A percentile compares a stretch with the other conserved stretches of the same genome.
phyloP scores from a whole-genome alignment of 2,888 invertebrate species.

The Nymphalis c-album region DNA sequence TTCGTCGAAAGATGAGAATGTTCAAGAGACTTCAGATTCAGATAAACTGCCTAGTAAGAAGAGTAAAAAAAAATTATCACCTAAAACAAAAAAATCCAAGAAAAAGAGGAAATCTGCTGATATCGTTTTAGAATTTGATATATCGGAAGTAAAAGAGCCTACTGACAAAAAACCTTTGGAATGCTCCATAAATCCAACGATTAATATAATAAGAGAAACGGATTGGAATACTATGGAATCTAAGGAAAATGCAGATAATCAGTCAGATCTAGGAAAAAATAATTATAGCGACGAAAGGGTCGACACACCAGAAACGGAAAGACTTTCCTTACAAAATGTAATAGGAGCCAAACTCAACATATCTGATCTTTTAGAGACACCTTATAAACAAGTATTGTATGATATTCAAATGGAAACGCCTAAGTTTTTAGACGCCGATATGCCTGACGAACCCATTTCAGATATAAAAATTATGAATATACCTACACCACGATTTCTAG shows the following conservation, averaged over 20 bases:
- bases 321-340: conserved; percentile 65
- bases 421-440: conserved; percentile 72
- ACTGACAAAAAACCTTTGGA: conserved; percentile 7
- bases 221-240: conserved; percentile 16
- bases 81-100: conserved; percentile 29
- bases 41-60: conserved; percentile 13
- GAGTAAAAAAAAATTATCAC: conserved; percentile 1
- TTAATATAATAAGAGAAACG: conserved; percentile 55
- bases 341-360: conserved; percentile 73
- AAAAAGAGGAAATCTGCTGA: conserved; percentile 45
- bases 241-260: conserved; percentile 38
- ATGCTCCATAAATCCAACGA: conserved; percentile 53
- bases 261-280: conserved; percentile 47
- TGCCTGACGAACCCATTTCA: conserved; percentile 71
- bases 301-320: conserved; percentile 72
- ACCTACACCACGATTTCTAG: conserved; percentile 80
- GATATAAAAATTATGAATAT: conserved; percentile 81
- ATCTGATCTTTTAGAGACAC: conserved; percentile 80
- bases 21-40: conserved; percentile 3
- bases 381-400: conserved; percentile 77
- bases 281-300: conserved; percentile 46
- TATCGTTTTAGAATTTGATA: conserved; percentile 32
- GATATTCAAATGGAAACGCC: conserved; percentile 81
- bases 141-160: conserved; percentile 42
- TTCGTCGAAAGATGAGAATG: conserved; percentile 15